phyloP scores from a whole-genome alignment of 2,797 vertebrate species.

The Champsocephalus esox region DNA sequence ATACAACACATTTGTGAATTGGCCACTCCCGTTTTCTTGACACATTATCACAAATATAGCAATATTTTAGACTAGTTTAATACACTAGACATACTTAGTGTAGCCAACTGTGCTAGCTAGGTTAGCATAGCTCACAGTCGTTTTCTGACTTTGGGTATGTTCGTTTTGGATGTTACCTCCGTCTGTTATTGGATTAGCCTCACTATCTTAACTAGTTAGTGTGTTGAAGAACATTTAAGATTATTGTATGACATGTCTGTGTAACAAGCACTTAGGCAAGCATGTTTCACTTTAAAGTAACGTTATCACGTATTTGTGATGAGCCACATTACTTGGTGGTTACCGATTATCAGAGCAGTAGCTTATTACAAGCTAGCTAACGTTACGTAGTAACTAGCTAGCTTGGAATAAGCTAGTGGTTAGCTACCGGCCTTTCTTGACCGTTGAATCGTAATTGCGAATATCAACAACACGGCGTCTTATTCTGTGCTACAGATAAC shows the following conservation, averaged over 20 bases:
- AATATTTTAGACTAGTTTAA: not conserved
- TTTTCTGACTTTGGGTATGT: slow-evolving; percentile 66
- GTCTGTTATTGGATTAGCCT: not conserved
- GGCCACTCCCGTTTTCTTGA: fast-evolving
- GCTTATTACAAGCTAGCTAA: slow-evolving; percentile 25
- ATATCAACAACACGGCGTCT: fast-evolving
- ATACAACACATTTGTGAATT: not conserved
- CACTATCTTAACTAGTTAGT: not conserved
- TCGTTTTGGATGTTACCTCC: slow-evolving; percentile 60
- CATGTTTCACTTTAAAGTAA: not conserved
- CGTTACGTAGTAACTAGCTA: slow-evolving; percentile 22
- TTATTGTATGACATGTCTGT: not conserved
- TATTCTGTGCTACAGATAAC: too few species aligned
- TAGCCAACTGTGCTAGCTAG: slow-evolving; percentile 65
- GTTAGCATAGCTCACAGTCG: slow-evolving; percentile 67
- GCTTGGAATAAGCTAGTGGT: not conserved
- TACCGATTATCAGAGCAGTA: not conserved
- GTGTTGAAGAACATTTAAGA: not conserved
- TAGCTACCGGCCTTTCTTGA: slow-evolving; percentile 31
- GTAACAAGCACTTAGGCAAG: fast-evolving
- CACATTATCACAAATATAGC: fast-evolving
- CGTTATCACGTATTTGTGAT: not conserved
- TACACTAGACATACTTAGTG: slow-evolving; percentile 27
- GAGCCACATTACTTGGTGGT: not conserved
- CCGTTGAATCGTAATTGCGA: not conserved